A percentile compares a stretch with the other conserved stretches of the same genome.
Conservation (phyloP, 2,113 vertebrate species). For the Marmota flaviventris region DNA sequence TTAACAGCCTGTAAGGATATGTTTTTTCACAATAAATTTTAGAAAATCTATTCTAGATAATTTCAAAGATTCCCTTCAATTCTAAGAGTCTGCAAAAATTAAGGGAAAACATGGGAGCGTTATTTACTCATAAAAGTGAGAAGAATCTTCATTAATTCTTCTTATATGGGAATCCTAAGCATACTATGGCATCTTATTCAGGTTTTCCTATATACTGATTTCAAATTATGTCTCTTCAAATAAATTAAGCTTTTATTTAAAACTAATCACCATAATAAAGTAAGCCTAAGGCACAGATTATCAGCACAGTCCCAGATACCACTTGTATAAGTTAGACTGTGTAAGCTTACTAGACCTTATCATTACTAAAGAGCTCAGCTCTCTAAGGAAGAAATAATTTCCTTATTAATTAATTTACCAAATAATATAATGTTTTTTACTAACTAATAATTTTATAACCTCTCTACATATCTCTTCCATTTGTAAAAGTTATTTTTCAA, state of each 20-base stretch:
- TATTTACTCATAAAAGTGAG: not conserved
- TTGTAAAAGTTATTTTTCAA: not conserved
- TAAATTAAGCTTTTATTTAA: conserved; percentile 9
- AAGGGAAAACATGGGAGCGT: not conserved
- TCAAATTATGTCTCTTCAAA: conserved; percentile 31
- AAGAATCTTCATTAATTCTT: not conserved
- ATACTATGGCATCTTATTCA: not conserved
- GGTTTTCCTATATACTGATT: not conserved
- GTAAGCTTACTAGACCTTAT: not conserved
- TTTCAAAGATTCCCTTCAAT: conserved; percentile 28
- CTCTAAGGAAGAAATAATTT: not conserved
- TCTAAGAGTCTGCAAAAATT: not conserved
- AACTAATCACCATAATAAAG: not conserved
- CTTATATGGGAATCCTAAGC: not conserved
- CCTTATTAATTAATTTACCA: not conserved
- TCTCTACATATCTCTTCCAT: not conserved
- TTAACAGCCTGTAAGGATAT: not conserved
- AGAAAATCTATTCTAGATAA: not conserved
- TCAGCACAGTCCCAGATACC: not conserved
- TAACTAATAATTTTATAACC: not conserved
- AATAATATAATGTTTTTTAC: not conserved
- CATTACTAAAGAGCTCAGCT: not conserved
- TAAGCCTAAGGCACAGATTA: not conserved
- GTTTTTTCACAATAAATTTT: not conserved
- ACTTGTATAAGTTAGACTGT: not conserved